phyloP scores from a whole-genome alignment of 2,797 vertebrate species.

The Rallus crepitans region DNA sequence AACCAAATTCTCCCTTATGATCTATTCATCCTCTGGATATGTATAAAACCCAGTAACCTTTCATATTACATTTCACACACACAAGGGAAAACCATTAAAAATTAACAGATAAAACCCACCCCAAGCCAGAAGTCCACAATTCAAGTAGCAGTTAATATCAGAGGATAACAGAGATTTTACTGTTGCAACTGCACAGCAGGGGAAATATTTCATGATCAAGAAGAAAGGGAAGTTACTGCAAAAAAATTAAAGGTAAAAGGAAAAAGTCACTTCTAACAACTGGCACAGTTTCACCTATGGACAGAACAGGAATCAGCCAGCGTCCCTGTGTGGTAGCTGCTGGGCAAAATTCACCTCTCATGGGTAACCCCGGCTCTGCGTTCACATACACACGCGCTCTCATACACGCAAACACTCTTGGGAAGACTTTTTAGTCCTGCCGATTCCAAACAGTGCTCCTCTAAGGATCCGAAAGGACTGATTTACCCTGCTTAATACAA shows the following conservation, averaged over 20 bases:
- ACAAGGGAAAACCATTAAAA: not conserved
- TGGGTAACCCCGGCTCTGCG: not conserved
- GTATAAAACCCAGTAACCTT: not conserved
- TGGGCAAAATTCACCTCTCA: not conserved
- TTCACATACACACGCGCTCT: not conserved
- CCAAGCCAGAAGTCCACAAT: not conserved
- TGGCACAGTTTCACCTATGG: not conserved
- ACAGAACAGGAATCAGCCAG: not conserved
- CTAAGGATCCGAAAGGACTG: not conserved
- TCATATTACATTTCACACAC: not conserved
- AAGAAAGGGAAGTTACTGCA: not conserved
- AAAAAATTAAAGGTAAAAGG: not conserved
- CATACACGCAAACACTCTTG: not conserved
- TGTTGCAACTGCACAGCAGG: not conserved
- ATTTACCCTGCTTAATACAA: slow-evolving; percentile 22
- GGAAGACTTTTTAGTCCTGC: not conserved
- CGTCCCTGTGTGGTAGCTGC: not conserved
- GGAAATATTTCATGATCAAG: not conserved
- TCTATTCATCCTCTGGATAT: not conserved
- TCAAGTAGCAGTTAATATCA: not conserved
- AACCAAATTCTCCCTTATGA: not conserved
- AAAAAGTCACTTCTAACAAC: not conserved
- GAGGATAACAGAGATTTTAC: not conserved
- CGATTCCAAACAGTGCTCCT: not conserved
- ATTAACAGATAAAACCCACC: not conserved